Evolutionary conservation across 2,113 vertebrate genomes (phyloP).

Genomic region (Phodopus roborovskii): DNA sequence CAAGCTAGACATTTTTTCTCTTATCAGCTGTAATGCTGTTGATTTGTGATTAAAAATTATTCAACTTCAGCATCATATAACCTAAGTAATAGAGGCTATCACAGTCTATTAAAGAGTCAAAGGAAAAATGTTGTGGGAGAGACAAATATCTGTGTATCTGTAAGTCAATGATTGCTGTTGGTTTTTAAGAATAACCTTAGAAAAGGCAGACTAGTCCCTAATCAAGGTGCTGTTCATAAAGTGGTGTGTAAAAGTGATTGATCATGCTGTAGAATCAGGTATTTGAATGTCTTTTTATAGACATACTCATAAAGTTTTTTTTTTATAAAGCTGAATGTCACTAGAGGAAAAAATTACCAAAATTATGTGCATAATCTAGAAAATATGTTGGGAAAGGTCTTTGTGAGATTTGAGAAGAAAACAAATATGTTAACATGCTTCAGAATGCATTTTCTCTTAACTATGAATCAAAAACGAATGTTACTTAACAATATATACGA

Average conservation of each 20-base stretch:
- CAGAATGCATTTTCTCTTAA: slow-evolving; percentile 15
- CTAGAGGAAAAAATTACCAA: slow-evolving; percentile 8
- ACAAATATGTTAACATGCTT: neutral
- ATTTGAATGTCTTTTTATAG: slow-evolving; percentile 22
- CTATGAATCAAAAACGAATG: neutral
- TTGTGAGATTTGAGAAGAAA: slow-evolving; percentile 54
- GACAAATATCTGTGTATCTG: neutral
- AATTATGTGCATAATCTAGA: neutral
- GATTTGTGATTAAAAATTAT: neutral
- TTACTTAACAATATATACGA: slow-evolving; percentile 1
- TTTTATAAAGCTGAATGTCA: neutral
- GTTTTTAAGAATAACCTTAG: neutral
- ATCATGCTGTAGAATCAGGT: neutral
- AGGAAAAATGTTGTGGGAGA: neutral
- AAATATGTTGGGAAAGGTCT: slow-evolving; percentile 28
- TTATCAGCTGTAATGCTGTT: neutral
- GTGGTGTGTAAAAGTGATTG: neutral
- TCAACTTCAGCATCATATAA: neutral
- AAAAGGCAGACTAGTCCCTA: neutral
- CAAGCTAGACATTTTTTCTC: neutral
- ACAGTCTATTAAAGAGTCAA: neutral
- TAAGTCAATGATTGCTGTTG: neutral
- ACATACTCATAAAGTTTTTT: slow-evolving; percentile 29
- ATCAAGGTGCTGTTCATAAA: slow-evolving; percentile 28
- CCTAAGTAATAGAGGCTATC: neutral